phyloP scores from a whole-genome alignment of 2,888 invertebrate genomes.

The Leptura quadrifasciata region DNA sequence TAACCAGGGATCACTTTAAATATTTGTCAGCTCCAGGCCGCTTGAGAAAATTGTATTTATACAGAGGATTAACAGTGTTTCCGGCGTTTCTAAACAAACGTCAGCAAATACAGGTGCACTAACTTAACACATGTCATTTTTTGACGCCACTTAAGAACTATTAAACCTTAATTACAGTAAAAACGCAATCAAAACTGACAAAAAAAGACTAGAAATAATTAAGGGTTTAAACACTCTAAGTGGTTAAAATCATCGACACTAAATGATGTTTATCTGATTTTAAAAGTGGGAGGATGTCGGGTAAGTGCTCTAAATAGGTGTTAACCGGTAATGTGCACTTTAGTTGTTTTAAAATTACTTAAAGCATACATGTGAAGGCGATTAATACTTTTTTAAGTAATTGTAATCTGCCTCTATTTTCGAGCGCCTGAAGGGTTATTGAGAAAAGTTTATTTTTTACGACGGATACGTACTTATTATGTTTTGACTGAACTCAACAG shows the following conservation, averaged over 20 bases:
- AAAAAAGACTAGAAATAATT: conserved; percentile 45
- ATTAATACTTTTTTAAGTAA: conserved; percentile 47
- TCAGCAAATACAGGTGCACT: conserved; percentile 65
- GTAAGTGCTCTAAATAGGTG: conserved; percentile 48
- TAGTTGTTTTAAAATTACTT: conserved; percentile 49
- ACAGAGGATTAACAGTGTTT: conserved; percentile 60
- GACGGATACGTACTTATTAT: neutral
- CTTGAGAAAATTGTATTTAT: conserved; percentile 51
- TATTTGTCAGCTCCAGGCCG: conserved; percentile 46
- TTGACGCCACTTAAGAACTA: conserved; percentile 56
- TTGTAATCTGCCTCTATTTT: conserved; percentile 40
- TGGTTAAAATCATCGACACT: conserved; percentile 54
- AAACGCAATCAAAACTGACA: conserved; percentile 41
- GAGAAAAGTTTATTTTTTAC: conserved; percentile 9
- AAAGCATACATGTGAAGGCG: conserved; percentile 49
- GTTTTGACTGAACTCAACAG: conserved; percentile 27
- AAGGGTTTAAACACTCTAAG: conserved; percentile 48
- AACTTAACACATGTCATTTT: conserved; percentile 63
- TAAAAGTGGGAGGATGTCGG: conserved; percentile 45
- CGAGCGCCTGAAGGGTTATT: conserved; percentile 25
- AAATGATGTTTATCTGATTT: conserved; percentile 60
- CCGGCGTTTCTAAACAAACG: conserved; percentile 59
- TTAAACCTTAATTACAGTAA: conserved; percentile 45
- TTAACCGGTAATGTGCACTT: conserved; percentile 51
- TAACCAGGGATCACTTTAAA: conserved; percentile 44